These are phyloP conservation scores for Hoplias malabaricus DNA, from an alignment of 2,113 vertebrate species.

Conservation along the genomic window DNA sequence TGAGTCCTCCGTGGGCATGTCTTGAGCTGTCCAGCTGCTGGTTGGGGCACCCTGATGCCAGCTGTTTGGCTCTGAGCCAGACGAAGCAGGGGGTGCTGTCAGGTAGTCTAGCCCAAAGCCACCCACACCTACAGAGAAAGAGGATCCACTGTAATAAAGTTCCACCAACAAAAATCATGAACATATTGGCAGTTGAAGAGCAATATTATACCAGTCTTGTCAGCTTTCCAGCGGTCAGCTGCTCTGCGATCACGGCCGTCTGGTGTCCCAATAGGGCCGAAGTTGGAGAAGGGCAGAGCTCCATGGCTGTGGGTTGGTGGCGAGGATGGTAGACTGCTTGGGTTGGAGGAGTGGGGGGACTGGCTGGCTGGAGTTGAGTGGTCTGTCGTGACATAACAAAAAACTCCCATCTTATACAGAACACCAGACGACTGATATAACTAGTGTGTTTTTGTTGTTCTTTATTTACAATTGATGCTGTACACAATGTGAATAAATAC, in stretches of 20 bases:
- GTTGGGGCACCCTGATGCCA: conserved; percentile 86
- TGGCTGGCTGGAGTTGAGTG: conserved; percentile 99
- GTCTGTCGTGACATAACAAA: conserved; percentile 72
- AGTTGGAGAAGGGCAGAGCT: conserved; percentile 90
- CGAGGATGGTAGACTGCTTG: conserved; percentile 96
- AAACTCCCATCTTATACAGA: background rate
- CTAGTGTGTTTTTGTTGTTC: too few species aligned
- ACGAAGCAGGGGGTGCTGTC: conserved; percentile 76
- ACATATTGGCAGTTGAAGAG: background rate
- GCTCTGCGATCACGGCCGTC: conserved; percentile 90
- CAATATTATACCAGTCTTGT: conserved; percentile 88
- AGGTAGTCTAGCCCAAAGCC: conserved; percentile 94
- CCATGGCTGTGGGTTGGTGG: conserved; percentile 95
- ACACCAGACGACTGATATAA: background rate
- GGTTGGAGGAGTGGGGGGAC: conserved; percentile 98
- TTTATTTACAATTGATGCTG: too few species aligned
- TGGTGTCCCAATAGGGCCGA: conserved; percentile 93
- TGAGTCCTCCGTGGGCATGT: conserved; percentile 89
- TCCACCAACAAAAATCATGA: background rate
- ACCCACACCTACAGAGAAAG: conserved; percentile 74
- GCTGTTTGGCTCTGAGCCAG: conserved; percentile 79
- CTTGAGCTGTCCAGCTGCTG: conserved; percentile 86
- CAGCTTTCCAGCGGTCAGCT: conserved; percentile 92
- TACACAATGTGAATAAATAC: too few species aligned
- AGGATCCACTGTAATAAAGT: background rate